Percentiles rank a stretch among this genome's conserved stretches.
Conservation (phyloP, 2,888 invertebrate species). For the Acheta domesticus region DNA sequence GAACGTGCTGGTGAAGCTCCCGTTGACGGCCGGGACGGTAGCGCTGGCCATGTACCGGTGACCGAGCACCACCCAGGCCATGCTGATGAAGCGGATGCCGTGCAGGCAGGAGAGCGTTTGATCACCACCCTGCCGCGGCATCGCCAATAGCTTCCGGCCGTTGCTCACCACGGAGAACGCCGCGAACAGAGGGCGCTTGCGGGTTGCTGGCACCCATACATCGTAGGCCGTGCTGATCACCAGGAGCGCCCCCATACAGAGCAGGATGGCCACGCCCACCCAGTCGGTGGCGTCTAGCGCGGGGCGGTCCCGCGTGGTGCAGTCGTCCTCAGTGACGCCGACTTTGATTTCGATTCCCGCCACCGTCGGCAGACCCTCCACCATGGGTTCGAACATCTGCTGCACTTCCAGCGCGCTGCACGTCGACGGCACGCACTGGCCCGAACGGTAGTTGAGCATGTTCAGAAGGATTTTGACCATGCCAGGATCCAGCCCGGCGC, state of each 20-base stretch:
- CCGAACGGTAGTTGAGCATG: no score
- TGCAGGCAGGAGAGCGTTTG: neutral
- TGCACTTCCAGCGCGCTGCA: no score
- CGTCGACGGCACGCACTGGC: no score
- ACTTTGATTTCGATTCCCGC: neutral
- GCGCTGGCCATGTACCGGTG: neutral
- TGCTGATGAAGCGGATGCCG: neutral
- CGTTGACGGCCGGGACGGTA: neutral
- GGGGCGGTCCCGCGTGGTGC: neutral
- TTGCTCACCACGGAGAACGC: neutral
- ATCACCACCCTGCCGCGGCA: neutral
- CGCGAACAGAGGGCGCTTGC: neutral
- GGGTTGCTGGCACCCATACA: neutral
- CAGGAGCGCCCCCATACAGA: neutral
- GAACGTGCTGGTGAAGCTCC: conserved; percentile 28
- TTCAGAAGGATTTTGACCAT: no score
- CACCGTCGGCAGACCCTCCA: no score
- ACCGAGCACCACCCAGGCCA: neutral
- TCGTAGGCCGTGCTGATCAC: neutral
- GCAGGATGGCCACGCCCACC: neutral
- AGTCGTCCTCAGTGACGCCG: neutral
- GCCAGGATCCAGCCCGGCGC: no score
- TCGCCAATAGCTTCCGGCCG: neutral
- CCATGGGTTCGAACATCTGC: no score
- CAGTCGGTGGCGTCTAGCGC: neutral